phyloP scores from a whole-genome alignment of 2,113 vertebrate genomes.

The Sorex araneus region DNA sequence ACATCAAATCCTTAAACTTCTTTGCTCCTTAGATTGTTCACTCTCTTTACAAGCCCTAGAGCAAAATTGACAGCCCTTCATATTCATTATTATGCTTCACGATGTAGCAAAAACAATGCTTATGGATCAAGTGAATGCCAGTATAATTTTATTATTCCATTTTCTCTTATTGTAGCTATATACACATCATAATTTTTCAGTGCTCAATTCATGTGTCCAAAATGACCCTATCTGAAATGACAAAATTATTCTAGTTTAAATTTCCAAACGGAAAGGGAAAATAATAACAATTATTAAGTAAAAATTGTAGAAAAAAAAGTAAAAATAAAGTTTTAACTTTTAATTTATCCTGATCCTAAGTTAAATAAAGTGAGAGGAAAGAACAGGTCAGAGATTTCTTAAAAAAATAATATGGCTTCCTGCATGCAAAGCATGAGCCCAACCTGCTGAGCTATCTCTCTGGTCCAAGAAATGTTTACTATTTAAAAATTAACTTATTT shows the following conservation, averaged over 20 bases:
- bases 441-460: too few species aligned
- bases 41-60: not conserved
- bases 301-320: too few species aligned
- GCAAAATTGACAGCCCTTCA: not conserved
- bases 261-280: slow-evolving; percentile 24
- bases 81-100: not conserved
- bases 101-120: slow-evolving; percentile 15
- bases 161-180: not conserved
- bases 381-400: too few species aligned
- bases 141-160: not conserved
- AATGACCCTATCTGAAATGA: not conserved
- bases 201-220: not conserved
- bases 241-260: not conserved
- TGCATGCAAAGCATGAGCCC: too few species aligned
- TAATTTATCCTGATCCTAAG: not conserved
- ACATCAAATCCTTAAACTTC: not conserved
- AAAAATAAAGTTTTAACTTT: slow-evolving; percentile 12
- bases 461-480: too few species aligned
- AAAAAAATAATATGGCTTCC: too few species aligned
- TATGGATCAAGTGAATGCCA: not conserved
- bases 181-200: not conserved
- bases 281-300: not conserved
- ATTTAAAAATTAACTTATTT: too few species aligned
- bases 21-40: not conserved
- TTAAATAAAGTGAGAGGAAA: too few species aligned